phyloP scores from a whole-genome alignment of 2,113 vertebrate genomes.

The Pterocles burchelli region DNA sequence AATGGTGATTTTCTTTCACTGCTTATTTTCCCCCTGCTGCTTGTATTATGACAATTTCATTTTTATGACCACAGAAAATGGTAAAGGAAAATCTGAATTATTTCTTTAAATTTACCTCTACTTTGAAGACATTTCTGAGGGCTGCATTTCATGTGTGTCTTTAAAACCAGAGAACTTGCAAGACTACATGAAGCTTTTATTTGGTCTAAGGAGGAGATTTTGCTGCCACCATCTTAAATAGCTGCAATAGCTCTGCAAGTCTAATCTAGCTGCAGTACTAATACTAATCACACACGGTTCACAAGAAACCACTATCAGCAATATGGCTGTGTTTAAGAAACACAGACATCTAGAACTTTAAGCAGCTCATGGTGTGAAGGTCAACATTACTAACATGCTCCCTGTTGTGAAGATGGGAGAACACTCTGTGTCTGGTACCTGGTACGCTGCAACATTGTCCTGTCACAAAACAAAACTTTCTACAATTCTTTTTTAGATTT shows the following conservation, averaged over 20 bases:
- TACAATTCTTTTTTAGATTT: background rate
- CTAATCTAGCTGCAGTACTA: background rate
- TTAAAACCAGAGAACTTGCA: conserved; percentile 14
- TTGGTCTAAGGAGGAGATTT: conserved; percentile 1
- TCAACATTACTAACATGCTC: background rate
- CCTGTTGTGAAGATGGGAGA: background rate
- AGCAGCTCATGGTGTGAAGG: background rate
- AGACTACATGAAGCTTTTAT: conserved; percentile 20
- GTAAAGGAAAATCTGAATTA: conserved; percentile 4
- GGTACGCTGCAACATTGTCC: fast-evolving
- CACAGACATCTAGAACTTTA: background rate
- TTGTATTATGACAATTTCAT: background rate
- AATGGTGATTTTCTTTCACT: conserved; percentile 16
- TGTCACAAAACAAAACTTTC: background rate
- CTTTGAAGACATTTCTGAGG: conserved; percentile 2
- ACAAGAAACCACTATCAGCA: background rate
- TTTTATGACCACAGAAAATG: conserved; percentile 30
- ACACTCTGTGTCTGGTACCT: background rate
- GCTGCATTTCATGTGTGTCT: background rate
- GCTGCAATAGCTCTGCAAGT: background rate
- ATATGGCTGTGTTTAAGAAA: background rate
- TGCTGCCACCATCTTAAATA: background rate
- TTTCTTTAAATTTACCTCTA: conserved; percentile 4
- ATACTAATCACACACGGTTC: background rate
- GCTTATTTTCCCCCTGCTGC: conserved; percentile 15